Evolutionary conservation across 2,888 invertebrate genomes (phyloP).

Genomic region (Rhamphomyia laevipes): DNA sequence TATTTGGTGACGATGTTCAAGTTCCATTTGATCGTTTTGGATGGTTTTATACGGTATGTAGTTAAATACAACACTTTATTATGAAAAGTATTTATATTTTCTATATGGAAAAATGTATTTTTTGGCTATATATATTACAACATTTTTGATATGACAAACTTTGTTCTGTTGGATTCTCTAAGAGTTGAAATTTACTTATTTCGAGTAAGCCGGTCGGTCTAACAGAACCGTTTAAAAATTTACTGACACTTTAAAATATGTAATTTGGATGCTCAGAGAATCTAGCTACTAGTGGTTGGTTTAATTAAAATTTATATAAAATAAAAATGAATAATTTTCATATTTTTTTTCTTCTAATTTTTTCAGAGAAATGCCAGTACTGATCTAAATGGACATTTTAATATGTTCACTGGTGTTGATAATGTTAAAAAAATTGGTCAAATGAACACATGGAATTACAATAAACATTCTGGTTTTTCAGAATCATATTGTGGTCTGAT

Average conservation of each 20-base stretch:
- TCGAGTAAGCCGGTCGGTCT: no score
- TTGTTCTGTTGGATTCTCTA: no score
- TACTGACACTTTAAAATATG: no score
- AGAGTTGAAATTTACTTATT: no score
- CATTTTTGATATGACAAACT: no score
- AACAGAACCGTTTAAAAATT: no score
- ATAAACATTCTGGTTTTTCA: conserved; percentile 43
- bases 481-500: conserved; percentile 46
- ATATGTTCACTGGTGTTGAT: conserved; percentile 58
- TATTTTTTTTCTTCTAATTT: conserved; percentile 3
- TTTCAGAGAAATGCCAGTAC: conserved; percentile 65
- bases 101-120: no score
- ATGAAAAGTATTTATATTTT: no score
- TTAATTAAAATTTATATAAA: no score
- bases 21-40: conserved; percentile 69
- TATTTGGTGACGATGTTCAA: conserved; percentile 42
- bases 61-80: background rate
- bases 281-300: no score
- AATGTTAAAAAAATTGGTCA: conserved; percentile 54
- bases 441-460: conserved; percentile 60
- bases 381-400: conserved; percentile 60
- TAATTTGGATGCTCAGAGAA: no score
- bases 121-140: no score
- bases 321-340: background rate
- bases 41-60: conserved; percentile 62